Conservation (phyloP, 2,113 vertebrate genomes). For the Amphiprion percula region DNA sequence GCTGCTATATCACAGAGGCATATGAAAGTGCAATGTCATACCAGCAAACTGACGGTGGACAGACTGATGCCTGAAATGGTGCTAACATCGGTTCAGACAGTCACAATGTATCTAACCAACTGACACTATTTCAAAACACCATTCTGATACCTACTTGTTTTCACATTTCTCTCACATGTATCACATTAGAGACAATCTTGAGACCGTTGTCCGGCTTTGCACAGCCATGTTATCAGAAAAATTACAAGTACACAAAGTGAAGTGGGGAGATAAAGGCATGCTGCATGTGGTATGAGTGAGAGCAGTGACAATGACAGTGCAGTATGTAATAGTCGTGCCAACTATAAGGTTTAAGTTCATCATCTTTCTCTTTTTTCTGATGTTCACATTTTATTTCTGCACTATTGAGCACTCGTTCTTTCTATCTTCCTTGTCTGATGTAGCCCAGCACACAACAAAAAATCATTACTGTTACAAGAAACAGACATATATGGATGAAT, state of each 20-base stretch:
- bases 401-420: neutral
- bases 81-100: conserved; percentile 34
- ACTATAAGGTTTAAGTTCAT: neutral
- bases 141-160: neutral
- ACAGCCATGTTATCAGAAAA: conserved; percentile 24
- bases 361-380: neutral
- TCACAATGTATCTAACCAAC: conserved; percentile 17
- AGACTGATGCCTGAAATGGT: conserved; percentile 5
- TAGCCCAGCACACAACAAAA: neutral
- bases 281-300: conserved; percentile 25
- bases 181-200: neutral
- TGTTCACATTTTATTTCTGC: neutral
- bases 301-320: conserved; percentile 17
- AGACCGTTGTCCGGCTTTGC: conserved; percentile 7
- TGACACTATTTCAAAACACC: conserved; percentile 16
- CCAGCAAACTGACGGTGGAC: neutral
- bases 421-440: neutral
- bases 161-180: neutral
- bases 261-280: conserved; percentile 9
- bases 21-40: neutral
- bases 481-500: neutral
- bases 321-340: conserved; percentile 20
- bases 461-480: neutral
- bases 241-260: conserved; percentile 29
- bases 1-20: conserved; percentile 4